Percentiles rank a stretch among this genome's conserved stretches.
Conservation (phyloP, 2,888 invertebrate species). For the Oligia strigilis region DNA sequence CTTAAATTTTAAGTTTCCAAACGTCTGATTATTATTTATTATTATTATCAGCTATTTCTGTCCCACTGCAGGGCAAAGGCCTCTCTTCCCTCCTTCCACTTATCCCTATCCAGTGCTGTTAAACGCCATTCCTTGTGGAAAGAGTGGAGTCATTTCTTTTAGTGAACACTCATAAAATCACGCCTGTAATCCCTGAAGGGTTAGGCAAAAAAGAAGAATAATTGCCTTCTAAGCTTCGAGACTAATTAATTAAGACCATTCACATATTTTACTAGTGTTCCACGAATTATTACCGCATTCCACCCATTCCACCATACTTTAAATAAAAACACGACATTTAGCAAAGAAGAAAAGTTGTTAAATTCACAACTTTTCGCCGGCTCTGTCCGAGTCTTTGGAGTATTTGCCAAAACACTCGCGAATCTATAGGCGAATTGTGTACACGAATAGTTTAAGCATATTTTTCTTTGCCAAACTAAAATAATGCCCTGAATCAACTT, state of each 20-base stretch:
- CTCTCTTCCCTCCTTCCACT: no score
- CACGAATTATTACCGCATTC: not conserved
- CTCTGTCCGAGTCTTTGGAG: slow-evolving; percentile 36
- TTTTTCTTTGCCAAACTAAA: slow-evolving; percentile 58
- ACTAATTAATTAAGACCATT: not conserved
- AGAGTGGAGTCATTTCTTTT: no score
- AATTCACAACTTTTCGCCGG: slow-evolving; percentile 56
- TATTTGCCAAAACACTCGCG: slow-evolving; percentile 64
- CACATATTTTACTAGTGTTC: not conserved
- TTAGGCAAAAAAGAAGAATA: not conserved
- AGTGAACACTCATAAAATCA: no score
- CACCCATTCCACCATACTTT: slow-evolving; percentile 1
- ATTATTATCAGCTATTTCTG: no score
- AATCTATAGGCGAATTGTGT: slow-evolving; percentile 50
- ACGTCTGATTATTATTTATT: no score
- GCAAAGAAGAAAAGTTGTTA: slow-evolving; percentile 46
- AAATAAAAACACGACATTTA: slow-evolving; percentile 50
- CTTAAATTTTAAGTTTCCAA: no score
- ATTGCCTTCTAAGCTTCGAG: not conserved
- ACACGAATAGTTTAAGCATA: slow-evolving; percentile 54
- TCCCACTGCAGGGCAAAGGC: no score
- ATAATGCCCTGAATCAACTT: slow-evolving; percentile 45
- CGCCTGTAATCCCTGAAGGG: no score
- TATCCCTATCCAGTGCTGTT: no score
- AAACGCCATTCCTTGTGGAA: no score